phyloP scores from a whole-genome alignment of 2,888 invertebrate species.

The Drosophila kokeensis region DNA sequence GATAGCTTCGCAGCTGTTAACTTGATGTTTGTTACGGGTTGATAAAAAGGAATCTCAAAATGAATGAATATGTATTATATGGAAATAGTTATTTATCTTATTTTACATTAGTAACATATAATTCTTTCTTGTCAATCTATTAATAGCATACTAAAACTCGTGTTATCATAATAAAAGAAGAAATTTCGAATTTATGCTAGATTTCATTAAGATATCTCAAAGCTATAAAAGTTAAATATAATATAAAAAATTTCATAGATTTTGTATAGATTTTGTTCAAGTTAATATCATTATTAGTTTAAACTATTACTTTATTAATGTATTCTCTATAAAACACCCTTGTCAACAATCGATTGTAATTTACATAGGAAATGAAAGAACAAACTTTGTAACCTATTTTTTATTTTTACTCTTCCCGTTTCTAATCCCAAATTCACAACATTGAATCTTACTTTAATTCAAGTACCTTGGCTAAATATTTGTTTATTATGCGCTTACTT shows the following conservation, averaged over 20 bases:
- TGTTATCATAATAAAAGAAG: not conserved
- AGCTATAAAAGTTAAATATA: not conserved
- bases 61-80: not conserved
- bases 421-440: not conserved
- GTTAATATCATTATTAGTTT: not conserved
- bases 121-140: not conserved
- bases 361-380: not conserved
- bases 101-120: not conserved
- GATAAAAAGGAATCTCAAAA: not conserved
- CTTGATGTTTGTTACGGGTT: not conserved
- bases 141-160: not conserved
- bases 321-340: not conserved
- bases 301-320: not conserved
- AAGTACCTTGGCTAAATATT: conserved; percentile 17
- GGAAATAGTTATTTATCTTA: not conserved
- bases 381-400: not conserved
- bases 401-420: not conserved
- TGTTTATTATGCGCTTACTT: conserved; percentile 5
- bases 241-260: not conserved
- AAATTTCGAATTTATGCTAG: not conserved
- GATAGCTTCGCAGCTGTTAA: not conserved
- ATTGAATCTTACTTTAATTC: conserved; percentile 3
- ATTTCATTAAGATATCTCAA: not conserved
- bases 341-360: not conserved
- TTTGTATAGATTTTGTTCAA: not conserved